Percentiles rank a stretch among this genome's conserved stretches.
Conservation (phyloP, 2,113 vertebrate genomes). For the Chelonoidis abingdonii region DNA sequence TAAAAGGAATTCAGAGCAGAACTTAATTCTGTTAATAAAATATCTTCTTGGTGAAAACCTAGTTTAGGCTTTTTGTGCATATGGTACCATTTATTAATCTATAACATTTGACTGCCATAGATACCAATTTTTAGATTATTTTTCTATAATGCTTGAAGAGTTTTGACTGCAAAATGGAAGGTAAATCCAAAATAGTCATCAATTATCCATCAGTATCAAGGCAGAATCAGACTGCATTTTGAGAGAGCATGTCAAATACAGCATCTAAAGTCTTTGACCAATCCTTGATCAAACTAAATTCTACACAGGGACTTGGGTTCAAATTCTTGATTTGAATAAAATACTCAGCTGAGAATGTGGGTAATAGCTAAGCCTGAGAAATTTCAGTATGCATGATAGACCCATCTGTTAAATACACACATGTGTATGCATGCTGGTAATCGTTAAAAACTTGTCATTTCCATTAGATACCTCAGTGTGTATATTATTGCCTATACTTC, state of each 20-base stretch:
- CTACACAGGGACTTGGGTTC: slow-evolving; percentile 61
- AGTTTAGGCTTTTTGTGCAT: slow-evolving; percentile 41
- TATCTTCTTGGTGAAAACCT: slow-evolving; percentile 52
- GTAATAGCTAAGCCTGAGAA: slow-evolving; percentile 33
- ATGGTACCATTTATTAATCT: slow-evolving; percentile 64
- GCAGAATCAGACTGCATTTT: slow-evolving; percentile 66
- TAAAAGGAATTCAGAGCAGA: slow-evolving; percentile 57
- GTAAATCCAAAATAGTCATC: slow-evolving; percentile 61
- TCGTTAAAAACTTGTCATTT: slow-evolving; percentile 24
- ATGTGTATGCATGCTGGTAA: background rate
- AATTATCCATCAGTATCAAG: slow-evolving; percentile 67
- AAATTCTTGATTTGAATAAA: slow-evolving; percentile 68
- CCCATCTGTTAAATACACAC: background rate
- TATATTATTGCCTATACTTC: background rate
- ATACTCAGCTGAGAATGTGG: slow-evolving; percentile 48
- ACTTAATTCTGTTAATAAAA: slow-evolving; percentile 68
- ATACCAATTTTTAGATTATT: slow-evolving; percentile 59
- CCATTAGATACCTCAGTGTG: slow-evolving; percentile 36
- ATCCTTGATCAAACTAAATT: slow-evolving; percentile 73
- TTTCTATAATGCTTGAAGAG: slow-evolving; percentile 51
- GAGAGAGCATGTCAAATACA: slow-evolving; percentile 52
- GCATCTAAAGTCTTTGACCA: slow-evolving; percentile 53
- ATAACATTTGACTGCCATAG: slow-evolving; percentile 55
- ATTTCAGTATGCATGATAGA: background rate
- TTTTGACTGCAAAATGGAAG: slow-evolving; percentile 61